Conservation (phyloP, 2,797 vertebrate genomes). For the Sarcoramphus papa region DNA sequence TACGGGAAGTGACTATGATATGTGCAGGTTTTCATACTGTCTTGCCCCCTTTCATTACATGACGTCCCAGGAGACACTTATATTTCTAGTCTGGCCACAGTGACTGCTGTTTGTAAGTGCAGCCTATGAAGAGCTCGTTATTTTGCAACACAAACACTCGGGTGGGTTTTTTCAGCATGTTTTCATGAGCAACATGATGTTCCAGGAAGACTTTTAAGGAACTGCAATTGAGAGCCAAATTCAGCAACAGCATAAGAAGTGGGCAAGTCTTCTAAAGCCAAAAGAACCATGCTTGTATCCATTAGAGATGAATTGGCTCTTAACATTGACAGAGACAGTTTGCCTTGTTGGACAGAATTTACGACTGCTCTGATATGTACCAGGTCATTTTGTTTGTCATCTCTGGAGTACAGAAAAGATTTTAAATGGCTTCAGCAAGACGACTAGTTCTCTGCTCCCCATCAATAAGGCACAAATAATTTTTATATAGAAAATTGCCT, state of each 20-base stretch:
- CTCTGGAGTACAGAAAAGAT: constrained; percentile 1
- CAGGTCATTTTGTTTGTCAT: constrained; percentile 53
- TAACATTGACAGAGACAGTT: constrained; percentile 9
- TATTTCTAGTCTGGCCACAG: neutral
- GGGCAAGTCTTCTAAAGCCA: constrained; percentile 11
- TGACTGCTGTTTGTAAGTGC: neutral
- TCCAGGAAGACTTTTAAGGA: constrained; percentile 52
- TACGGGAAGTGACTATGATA: neutral
- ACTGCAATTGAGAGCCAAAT: constrained; percentile 29
- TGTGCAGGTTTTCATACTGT: neutral
- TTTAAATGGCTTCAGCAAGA: constrained; percentile 1
- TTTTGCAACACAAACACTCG: constrained; percentile 2
- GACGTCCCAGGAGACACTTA: neutral
- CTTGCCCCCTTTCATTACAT: neutral
- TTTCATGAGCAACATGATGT: constrained; percentile 9
- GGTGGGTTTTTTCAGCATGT: neutral
- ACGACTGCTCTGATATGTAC: constrained; percentile 7
- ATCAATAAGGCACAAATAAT: constrained; percentile 49
- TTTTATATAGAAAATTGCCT: constrained; percentile 50
- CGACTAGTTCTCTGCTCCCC: neutral
- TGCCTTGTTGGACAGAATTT: constrained; percentile 8
- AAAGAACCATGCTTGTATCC: neutral
- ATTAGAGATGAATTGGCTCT: constrained; percentile 23
- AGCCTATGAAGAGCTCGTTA: neutral
- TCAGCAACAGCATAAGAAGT: constrained; percentile 19